Percentiles rank a stretch among this genome's conserved stretches.
Evolutionary conservation across 2,888 invertebrate species (phyloP).

Genomic region (Parascotia fuliginaria): DNA sequence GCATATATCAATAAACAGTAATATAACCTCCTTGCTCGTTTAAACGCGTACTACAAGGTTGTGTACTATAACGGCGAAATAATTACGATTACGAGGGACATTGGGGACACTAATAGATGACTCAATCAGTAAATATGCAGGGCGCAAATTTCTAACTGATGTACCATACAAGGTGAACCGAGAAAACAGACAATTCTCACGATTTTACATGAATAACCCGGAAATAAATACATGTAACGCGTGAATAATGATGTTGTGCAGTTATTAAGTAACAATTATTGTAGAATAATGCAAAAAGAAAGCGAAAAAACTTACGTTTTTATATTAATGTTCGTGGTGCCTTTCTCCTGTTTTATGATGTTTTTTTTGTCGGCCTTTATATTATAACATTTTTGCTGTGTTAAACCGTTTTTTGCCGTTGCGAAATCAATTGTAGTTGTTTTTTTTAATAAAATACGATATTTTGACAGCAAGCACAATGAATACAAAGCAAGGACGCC

Average conservation of each 20-base stretch:
- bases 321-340: slow-evolving; percentile 16
- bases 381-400: slow-evolving; percentile 23
- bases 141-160: slow-evolving; percentile 26
- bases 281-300: slow-evolving; percentile 25
- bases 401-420: slow-evolving; percentile 24
- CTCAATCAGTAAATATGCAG: slow-evolving; percentile 59
- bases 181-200: slow-evolving; percentile 22
- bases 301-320: slow-evolving; percentile 35
- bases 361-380: slow-evolving; percentile 44
- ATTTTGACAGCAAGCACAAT: slow-evolving; percentile 46
- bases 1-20: no score
- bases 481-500: slow-evolving; percentile 55
- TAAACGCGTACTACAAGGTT: slow-evolving; percentile 7
- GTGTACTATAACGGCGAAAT: slow-evolving; percentile 29
- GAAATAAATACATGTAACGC: slow-evolving; percentile 19
- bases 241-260: slow-evolving; percentile 12
- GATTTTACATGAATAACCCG: slow-evolving; percentile 17
- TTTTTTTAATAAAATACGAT: slow-evolving; percentile 34
- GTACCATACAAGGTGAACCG: background rate
- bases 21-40: no score
- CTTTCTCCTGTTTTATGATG: slow-evolving; percentile 33
- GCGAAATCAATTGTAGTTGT: slow-evolving; percentile 32
- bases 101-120: slow-evolving; percentile 56
- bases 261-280: slow-evolving; percentile 34
- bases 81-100: slow-evolving; percentile 43